Evolutionary conservation across 2,113 vertebrate genomes (phyloP), one percentile per base, ranked within the genome.

Genomic region (Notothenia coriiceps): DNA sequence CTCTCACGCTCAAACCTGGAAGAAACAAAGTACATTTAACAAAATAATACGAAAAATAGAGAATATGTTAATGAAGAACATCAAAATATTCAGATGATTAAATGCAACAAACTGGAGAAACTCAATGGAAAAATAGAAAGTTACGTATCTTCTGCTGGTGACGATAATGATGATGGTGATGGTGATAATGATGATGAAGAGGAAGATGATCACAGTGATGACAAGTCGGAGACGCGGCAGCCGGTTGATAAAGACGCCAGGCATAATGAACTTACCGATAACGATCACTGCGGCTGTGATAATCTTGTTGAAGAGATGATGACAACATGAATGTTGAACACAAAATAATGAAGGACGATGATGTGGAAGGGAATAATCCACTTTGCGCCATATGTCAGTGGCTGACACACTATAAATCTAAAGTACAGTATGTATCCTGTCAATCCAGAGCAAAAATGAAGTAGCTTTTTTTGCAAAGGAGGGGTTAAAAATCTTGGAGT

Each of bases 1-100:
- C 97, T 75, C 95, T 96, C 77, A 94, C 84, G 61, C 97, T 99
- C 91, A 98, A 89, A 93, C 98, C 98, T 99, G 85, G 2, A 54
- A 63, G 74, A 55, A 77, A 77, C 29, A 68, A 7, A 50, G 35
- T n/a, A 25, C 0, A 15, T 51, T 68, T 8, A 61, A n/a, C 17
- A 10, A 12, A 56, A 56, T 14, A 75, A 70, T 6, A 35, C 14
- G 6, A 1, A 43, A 50, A 67, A 60, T 1, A 69, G 52, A 25
- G 44, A 29, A 55, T 57, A 40, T 80, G 33, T 70, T 44, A 46
- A 46, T 17, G 20, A 49, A 17, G 3, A 61, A 33, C 20, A 54
- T 20, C 52, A 10, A 18, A 22, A 74, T 61, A 60, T 60, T 43
- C 7, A n/a, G 22, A 54, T 64, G 11, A 22, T 68, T 14, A 57